Conservation (phyloP, 2,888 invertebrate genomes). For the Calephelis perditalis region DNA sequence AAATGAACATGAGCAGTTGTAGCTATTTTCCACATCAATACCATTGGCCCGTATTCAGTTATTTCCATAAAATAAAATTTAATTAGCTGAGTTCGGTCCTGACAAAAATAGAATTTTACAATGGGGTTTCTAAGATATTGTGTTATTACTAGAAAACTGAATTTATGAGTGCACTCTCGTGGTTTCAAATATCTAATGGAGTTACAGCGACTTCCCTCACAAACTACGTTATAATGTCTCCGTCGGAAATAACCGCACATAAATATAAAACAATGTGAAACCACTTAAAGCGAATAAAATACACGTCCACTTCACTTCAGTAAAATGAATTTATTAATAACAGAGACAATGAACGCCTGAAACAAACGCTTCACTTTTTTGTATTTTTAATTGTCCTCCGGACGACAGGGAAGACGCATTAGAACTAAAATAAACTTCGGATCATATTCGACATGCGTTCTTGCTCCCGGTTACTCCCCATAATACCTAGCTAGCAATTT, state of each 20-base stretch:
- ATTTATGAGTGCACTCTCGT: slow-evolving; percentile 75
- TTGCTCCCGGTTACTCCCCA: slow-evolving; percentile 23
- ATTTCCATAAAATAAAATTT: no score
- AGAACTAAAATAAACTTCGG: slow-evolving; percentile 73
- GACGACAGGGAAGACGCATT: slow-evolving; percentile 73
- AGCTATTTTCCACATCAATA: no score
- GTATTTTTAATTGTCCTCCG: slow-evolving; percentile 77
- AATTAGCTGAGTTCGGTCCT: background rate
- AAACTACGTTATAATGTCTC: slow-evolving; percentile 76
- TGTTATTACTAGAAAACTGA: slow-evolving; percentile 71
- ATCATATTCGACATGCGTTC: slow-evolving; percentile 66
- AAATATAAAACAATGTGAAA: slow-evolving; percentile 78
- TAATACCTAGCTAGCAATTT: slow-evolving; percentile 7
- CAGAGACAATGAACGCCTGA: slow-evolving; percentile 78
- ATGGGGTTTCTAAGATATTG: slow-evolving; percentile 56
- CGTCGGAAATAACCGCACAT: slow-evolving; percentile 76
- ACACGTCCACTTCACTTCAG: slow-evolving; percentile 75
- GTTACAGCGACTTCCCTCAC: slow-evolving; percentile 75
- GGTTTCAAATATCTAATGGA: slow-evolving; percentile 78
- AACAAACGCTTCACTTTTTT: slow-evolving; percentile 74
- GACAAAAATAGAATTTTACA: slow-evolving; percentile 17
- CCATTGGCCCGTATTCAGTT: no score
- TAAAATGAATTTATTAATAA: slow-evolving; percentile 79
- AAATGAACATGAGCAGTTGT: no score
- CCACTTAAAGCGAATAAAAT: slow-evolving; percentile 79